Evolutionary conservation across 2,888 invertebrate genomes (phyloP).

Genomic region (Caenorhabditis sp.): DNA sequence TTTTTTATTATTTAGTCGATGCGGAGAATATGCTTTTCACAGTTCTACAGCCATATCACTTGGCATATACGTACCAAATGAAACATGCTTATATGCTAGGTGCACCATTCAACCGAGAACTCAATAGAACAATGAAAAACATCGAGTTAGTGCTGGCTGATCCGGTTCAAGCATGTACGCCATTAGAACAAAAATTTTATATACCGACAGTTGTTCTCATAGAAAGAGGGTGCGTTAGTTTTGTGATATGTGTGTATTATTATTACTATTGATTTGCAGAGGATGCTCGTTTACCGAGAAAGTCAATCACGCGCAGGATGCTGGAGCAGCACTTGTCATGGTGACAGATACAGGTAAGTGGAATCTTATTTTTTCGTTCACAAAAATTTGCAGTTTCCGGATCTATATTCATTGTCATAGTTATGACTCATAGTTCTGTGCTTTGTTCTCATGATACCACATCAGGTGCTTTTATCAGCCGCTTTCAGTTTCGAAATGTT

Average conservation of each 20-base stretch:
- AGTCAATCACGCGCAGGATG: constrained; percentile 50
- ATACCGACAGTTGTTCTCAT: constrained; percentile 27
- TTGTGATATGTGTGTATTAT: neutral
- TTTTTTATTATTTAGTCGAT: constrained; percentile 11
- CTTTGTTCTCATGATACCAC: too few species aligned
- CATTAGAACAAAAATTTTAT: constrained; percentile 16
- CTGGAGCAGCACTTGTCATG: constrained; percentile 54
- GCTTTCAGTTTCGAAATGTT: too few species aligned
- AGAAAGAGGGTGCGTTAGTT: constrained; percentile 24
- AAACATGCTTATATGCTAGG: constrained; percentile 56
- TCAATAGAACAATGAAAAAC: constrained; percentile 28
- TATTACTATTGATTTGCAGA: constrained; percentile 26
- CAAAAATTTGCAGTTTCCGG: too few species aligned
- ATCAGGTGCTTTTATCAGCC: too few species aligned
- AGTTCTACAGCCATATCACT: constrained; percentile 39
- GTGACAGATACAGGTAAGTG: constrained; percentile 41
- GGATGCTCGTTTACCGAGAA: constrained; percentile 60
- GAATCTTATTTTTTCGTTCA: neutral
- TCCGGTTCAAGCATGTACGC: constrained; percentile 18
- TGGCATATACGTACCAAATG: constrained; percentile 53
- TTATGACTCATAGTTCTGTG: too few species aligned
- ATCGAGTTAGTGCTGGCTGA: constrained; percentile 21
- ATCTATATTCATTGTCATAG: too few species aligned
- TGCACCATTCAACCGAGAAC: constrained; percentile 21
- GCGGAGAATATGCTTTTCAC: constrained; percentile 45